Base-by-base conservation (phyloP, 2,888 invertebrate genomes). In the Charanyca ferruginea region DNA sequence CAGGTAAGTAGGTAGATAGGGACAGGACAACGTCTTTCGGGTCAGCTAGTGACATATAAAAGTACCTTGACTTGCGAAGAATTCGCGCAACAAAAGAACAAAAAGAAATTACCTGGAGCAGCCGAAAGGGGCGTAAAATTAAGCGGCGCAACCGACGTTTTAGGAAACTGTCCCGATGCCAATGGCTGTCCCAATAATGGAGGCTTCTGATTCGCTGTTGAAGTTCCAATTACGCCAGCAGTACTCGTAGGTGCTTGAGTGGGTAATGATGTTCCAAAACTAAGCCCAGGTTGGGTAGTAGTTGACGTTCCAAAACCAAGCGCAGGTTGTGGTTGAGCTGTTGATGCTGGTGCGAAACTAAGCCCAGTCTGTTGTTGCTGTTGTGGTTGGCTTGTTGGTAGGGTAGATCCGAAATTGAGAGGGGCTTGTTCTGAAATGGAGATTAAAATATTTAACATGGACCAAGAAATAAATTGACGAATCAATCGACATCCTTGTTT, bases 251-350 rank as follows among this genome's bases (percentile, higher is more conserved):
- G 45, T 1, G 76, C 69, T 54, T 74, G 68, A 2, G 75, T 49
- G 0, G 74, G 20, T 0, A 48, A 3, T 0, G 67, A 11, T 0
- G 77, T 52, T 3, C 77, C 75, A n/a, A 85, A 83, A 48, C 64
- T 72, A 1, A 83, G 71, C 8, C 75, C 83, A 0, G 79, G 52
- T 48, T n/a, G 81, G 8, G 79, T 66, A 6, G 70, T 60, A 7
- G 78, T 51, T 9, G 80, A 45, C 11, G 83, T 51, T 3, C 80
- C 81, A 54, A 85, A 85, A 57, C 63, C 73, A 16, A 83, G 75
- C 1, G 70, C 80, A 0, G 79, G 45, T 6, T 63, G 64, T 45
- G 47, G 47, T 8, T 73, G 45, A 22, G 64, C 18, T 23, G 65
- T 58, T 13, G 76, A 6, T 8, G 67, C 18, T 22, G 44, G 44